phyloP scores from a whole-genome alignment of 2,888 invertebrate genomes.

The Ligdia adustata region DNA sequence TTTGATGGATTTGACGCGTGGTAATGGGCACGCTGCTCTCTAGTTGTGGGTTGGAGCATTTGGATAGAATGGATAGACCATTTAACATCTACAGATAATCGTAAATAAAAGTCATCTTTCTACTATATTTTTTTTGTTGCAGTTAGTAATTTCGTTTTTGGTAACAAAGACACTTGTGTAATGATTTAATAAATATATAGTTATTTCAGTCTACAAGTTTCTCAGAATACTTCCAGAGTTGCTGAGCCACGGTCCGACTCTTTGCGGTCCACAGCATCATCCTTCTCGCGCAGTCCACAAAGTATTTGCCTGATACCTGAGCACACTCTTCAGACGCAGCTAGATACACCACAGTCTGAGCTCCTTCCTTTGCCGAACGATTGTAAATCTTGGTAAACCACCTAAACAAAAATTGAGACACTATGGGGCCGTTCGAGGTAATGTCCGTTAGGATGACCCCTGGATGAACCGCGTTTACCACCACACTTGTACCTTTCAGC shows the following conservation, averaged over 20 bases:
- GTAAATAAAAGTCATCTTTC: too few relatives aligned
- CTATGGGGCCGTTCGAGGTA: not conserved
- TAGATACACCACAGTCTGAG: conserved; percentile 87
- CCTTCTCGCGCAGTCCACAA: conserved; percentile 85
- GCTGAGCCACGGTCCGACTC: conserved; percentile 1
- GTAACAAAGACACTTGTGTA: too few relatives aligned
- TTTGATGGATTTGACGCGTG: too few relatives aligned
- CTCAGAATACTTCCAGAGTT: conserved; percentile 28
- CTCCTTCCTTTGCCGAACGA: conserved; percentile 87
- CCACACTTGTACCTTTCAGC: conserved; percentile 85
- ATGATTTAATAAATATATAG: too few relatives aligned
- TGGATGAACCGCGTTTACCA: conserved; percentile 30
- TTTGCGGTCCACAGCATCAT: conserved; percentile 12
- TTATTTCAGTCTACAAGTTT: conserved; percentile 13
- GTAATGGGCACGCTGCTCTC: too few relatives aligned
- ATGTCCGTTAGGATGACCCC: conserved; percentile 24
- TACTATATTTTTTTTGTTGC: too few relatives aligned
- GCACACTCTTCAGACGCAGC: conserved; percentile 87
- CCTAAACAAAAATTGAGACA: conserved; percentile 18
- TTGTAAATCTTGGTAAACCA: conserved; percentile 44
- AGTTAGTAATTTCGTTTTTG: too few relatives aligned
- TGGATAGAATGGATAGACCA: too few relatives aligned
- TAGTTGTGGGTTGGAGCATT: too few relatives aligned
- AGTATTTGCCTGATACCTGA: conserved; percentile 82
- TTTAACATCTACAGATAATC: too few relatives aligned